phyloP scores from a whole-genome alignment of 2,888 invertebrate species.

The Deroplatys truncata region DNA sequence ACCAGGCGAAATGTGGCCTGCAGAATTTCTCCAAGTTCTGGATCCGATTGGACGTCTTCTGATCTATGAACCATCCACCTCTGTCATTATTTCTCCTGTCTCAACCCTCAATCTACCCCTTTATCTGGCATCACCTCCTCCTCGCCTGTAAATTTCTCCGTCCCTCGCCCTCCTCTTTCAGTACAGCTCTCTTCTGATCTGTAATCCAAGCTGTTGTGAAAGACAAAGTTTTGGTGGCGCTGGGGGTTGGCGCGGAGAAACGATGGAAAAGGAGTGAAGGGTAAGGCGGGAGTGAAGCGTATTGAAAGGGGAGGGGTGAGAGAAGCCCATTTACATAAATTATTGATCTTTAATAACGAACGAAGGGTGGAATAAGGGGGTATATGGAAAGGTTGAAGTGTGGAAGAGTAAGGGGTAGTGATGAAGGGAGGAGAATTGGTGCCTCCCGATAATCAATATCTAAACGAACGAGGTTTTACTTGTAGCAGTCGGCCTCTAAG shows the following conservation, averaged over 20 bases:
- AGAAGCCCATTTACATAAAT: conserved; percentile 33
- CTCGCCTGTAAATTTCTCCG: neutral
- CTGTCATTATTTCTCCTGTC: conserved; percentile 22
- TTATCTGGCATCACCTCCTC: conserved; percentile 11
- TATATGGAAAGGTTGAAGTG: conserved; percentile 14
- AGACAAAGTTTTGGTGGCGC: conserved; percentile 28
- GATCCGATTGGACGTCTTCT: neutral
- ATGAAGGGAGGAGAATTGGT: conserved; percentile 19
- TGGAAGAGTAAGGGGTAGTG: conserved; percentile 1
- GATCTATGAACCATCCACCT: conserved; percentile 10
- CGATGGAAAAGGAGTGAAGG: conserved; percentile 19
- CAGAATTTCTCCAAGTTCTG: neutral
- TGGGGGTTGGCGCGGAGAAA: conserved; percentile 13
- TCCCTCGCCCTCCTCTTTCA: conserved; percentile 15
- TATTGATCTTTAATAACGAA: conserved; percentile 33
- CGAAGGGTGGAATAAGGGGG: conserved; percentile 28
- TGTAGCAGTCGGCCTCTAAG: conserved; percentile 2
- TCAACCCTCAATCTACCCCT: conserved; percentile 24
- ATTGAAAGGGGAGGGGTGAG: conserved; percentile 23
- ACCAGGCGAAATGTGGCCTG: neutral
- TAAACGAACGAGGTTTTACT: conserved; percentile 19
- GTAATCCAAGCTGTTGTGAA: conserved; percentile 34
- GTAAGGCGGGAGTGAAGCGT: conserved; percentile 13
- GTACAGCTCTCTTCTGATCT: conserved; percentile 33
- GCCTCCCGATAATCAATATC: conserved; percentile 24